Evolutionary conservation across 2,888 invertebrate genomes (phyloP).

Genomic region (Melanchra persicariae): DNA sequence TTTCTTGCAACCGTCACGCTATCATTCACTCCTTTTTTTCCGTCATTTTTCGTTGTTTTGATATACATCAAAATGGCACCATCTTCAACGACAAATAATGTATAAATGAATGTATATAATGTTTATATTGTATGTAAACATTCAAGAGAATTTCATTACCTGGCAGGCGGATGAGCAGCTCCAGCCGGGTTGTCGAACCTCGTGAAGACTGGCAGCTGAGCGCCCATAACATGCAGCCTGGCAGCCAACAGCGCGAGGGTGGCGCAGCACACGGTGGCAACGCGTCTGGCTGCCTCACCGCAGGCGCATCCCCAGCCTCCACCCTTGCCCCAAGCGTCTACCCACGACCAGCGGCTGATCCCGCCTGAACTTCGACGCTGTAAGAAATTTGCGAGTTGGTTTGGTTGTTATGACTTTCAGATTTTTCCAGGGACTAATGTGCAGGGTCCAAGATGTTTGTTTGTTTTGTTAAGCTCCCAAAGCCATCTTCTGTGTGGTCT

Average conservation of each 20-base stretch:
- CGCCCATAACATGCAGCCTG: conserved; percentile 98
- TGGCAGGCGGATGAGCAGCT: conserved; percentile 94
- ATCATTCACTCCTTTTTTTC: not conserved
- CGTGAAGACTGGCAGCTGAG: conserved; percentile 98
- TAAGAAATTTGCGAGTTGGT: conserved; percentile 9
- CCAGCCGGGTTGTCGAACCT: conserved; percentile 99
- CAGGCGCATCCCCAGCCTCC: conserved; percentile 86
- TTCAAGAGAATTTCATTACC: conserved; percentile 68
- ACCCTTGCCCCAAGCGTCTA: conserved; percentile 87
- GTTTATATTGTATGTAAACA: too few relatives aligned
- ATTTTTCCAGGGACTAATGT: too few relatives aligned
- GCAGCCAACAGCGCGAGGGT: conserved; percentile 95
- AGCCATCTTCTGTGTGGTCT: not conserved
- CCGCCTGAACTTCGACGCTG: conserved; percentile 82
- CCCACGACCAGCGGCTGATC: conserved; percentile 83
- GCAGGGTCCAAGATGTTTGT: too few relatives aligned
- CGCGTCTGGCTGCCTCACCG: conserved; percentile 93
- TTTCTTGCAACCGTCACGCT: not conserved
- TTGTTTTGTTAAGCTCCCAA: too few relatives aligned
- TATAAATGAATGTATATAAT: too few relatives aligned
- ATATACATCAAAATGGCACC: too few relatives aligned
- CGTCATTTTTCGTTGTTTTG: not conserved
- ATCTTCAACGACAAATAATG: too few relatives aligned
- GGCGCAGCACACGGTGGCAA: conserved; percentile 94
- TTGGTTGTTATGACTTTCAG: not conserved